Evolutionary conservation across 1,140 invertebrate species (phyloP), one percentile per base, ranked within the genome.

Genomic region (Bombus sylvicola): DNA sequence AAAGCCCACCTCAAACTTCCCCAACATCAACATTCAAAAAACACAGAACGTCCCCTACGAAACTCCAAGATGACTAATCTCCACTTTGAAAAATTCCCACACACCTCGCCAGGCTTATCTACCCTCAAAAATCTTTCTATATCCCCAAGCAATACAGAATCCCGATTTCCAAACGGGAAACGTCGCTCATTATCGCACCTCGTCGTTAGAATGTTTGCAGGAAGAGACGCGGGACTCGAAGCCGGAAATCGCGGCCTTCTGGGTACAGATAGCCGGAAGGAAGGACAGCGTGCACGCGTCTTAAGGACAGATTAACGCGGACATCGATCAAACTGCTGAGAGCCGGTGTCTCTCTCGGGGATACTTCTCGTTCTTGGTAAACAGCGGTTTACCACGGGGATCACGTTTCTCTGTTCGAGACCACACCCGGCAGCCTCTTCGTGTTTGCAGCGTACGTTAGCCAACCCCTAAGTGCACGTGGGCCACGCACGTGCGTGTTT

Each of bases 321-420:
- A 64, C 84, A 90, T 90, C 89, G 88, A 90, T 90, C 89, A 90
- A 84, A 57, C 25, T n/a, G 41, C 6, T 15, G 69, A 62, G 77
- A 78, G 28, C 3, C 82, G 66, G 22, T 57, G 69, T 87, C 12
- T 28, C 57, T 39, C 89, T 43, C 59, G 31, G 74, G 78, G 78
- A 69, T 75, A 74, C 71, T 81, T 87, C 89, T 88, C 87, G 81
- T 86, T 88, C 83, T 87, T 39, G 77, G 91, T 92, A 92, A 92
- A 92, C 91, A 92, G 87, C 86, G 91, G 90, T 92, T 92, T 92
- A 91, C 91, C 91, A 92, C 91, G 91, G 88, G 74, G 91, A 92
- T 92, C 91, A 90, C 91, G 91, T 92, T 92, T 92, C 91, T 71
- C 74, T 34, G 57, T 66, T 18, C 66, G 59, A 85, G 86, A 89